Percentiles rank a stretch among this genome's conserved stretches.
Evolutionary conservation across 2,888 invertebrate species (phyloP).

Genomic region (Lymantria monacha): DNA sequence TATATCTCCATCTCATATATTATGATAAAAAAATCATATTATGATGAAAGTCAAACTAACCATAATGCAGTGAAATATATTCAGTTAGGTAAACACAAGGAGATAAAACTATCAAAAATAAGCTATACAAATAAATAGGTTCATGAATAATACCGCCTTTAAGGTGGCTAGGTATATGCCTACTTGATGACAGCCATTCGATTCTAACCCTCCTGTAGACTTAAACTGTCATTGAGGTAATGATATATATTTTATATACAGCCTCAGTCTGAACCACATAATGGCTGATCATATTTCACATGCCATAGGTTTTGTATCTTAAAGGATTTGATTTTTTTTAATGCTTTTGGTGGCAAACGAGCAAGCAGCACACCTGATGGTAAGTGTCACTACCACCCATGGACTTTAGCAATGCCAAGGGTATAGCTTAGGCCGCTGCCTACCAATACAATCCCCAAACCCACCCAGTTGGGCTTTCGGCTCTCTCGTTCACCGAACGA

Average conservation of each 20-base stretch:
- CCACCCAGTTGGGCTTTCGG: too few relatives aligned
- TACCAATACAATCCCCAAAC: too few relatives aligned
- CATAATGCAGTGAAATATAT: slow-evolving; percentile 20
- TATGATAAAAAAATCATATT: too few relatives aligned
- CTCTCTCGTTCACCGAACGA: too few relatives aligned
- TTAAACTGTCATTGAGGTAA: slow-evolving; percentile 74
- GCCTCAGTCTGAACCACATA: slow-evolving; percentile 52
- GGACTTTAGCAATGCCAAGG: too few relatives aligned
- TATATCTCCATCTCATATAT: too few relatives aligned
- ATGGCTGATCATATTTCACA: slow-evolving; percentile 63
- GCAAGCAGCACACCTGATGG: too few relatives aligned
- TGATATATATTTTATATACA: slow-evolving; percentile 70
- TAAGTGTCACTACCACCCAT: too few relatives aligned
- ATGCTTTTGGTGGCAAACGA: too few relatives aligned
- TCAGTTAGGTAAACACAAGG: slow-evolving; percentile 6
- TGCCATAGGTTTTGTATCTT: too few relatives aligned
- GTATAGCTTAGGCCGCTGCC: too few relatives aligned
- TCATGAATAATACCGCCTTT: slow-evolving; percentile 73
- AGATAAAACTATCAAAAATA: slow-evolving; percentile 56
- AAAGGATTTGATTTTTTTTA: too few relatives aligned
- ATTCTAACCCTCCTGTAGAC: slow-evolving; percentile 61
- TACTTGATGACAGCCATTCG: slow-evolving; percentile 53
- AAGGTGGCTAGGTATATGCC: slow-evolving; percentile 47
- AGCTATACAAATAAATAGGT: slow-evolving; percentile 77
- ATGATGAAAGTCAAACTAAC: neutral